Evolutionary conservation across 2,797 vertebrate genomes (phyloP).

Genomic region (Lateolabrax maculatus): DNA sequence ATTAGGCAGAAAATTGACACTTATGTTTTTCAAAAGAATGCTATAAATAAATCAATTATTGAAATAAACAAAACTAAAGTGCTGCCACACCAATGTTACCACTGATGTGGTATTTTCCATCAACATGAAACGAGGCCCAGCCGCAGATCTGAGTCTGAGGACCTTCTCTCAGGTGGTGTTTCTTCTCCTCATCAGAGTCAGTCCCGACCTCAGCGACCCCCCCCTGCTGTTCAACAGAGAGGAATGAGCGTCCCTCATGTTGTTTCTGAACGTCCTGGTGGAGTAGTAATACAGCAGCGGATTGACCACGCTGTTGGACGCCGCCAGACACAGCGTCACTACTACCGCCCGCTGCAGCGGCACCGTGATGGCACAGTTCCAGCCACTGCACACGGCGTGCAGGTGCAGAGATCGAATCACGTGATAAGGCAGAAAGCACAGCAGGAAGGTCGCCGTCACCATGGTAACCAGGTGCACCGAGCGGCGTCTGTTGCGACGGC

Average conservation of each 20-base stretch:
- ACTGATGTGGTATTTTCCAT: background rate
- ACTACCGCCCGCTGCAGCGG: constrained; percentile 67
- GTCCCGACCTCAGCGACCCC: background rate
- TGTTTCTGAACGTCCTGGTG: constrained; percentile 71
- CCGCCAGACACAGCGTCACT: constrained; percentile 79
- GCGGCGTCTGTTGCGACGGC: background rate
- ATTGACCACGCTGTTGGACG: constrained; percentile 81
- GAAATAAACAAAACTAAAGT: background rate
- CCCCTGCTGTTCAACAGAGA: background rate
- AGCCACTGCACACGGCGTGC: constrained; percentile 30
- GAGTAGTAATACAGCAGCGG: constrained; percentile 84
- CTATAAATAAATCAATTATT: background rate
- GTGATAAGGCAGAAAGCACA: constrained; percentile 85
- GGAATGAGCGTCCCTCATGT: constrained; percentile 5
- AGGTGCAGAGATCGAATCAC: constrained; percentile 76
- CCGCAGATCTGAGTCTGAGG: background rate
- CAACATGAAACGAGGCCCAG: background rate
- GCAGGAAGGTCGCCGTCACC: constrained; percentile 78
- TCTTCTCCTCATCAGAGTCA: background rate
- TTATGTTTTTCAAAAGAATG: background rate
- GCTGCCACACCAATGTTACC: background rate
- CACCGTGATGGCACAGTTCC: constrained; percentile 38
- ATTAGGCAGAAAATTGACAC: background rate
- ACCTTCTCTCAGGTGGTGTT: constrained; percentile 2
- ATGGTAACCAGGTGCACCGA: constrained; percentile 68